Conservation (phyloP, 2,888 invertebrate species). For the Dyspetes luteomarginatus region DNA sequence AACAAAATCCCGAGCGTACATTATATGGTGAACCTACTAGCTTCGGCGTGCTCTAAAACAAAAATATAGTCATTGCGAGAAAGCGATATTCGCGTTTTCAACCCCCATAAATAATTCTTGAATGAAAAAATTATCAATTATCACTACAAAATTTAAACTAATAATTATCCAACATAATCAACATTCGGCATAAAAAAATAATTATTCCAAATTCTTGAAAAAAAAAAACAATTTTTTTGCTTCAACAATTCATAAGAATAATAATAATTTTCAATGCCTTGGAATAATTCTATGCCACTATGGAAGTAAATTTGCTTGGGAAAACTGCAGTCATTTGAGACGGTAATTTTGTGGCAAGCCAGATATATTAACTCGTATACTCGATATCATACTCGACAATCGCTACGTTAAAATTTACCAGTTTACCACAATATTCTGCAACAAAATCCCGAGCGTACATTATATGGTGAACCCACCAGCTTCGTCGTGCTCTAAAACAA, state of each 20-base stretch:
- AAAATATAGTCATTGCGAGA: conserved; percentile 10
- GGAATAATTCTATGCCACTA: background rate
- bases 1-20: too few species aligned
- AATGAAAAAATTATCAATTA: background rate
- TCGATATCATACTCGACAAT: background rate
- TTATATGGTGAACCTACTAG: too few species aligned
- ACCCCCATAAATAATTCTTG: background rate
- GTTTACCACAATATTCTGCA: conserved; percentile 11
- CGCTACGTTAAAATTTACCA: conserved; percentile 37
- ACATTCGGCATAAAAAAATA: too few species aligned
- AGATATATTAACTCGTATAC: conserved; percentile 25
- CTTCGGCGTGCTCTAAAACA: background rate
- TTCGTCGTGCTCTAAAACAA: background rate
- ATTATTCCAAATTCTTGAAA: too few species aligned
- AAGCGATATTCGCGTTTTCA: background rate
- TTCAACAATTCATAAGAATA: too few species aligned
- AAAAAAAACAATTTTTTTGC: too few species aligned
- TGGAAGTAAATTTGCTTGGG: conserved; percentile 19
- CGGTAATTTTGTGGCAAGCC: conserved; percentile 16
- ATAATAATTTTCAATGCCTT: too few species aligned
- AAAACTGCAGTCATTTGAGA: conserved; percentile 18
- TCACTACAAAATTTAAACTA: background rate
- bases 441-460: too few species aligned
- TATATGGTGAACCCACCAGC: too few species aligned
- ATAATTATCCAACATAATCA: background rate